Evolutionary conservation across 2,888 invertebrate genomes (phyloP).

Genomic region (Alloscopus bannaensis): DNA sequence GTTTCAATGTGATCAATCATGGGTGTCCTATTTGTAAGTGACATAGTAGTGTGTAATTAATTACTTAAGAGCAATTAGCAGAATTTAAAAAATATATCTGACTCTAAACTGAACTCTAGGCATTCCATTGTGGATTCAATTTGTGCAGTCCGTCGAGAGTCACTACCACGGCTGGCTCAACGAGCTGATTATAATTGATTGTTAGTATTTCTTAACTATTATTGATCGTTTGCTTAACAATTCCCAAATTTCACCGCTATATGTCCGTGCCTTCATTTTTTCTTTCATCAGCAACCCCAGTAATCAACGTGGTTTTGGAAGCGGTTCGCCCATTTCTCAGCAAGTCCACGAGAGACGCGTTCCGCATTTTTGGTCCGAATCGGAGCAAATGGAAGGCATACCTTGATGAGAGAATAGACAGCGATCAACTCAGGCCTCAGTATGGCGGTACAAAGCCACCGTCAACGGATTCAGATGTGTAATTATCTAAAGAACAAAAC

Average conservation of each 20-base stretch:
- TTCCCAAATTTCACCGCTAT: too few species aligned
- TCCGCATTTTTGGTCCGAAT: slow-evolving; percentile 37
- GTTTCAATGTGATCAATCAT: slow-evolving; percentile 36
- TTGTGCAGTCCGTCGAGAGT: slow-evolving; percentile 25
- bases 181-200: slow-evolving; percentile 42
- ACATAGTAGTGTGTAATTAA: background rate
- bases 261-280: background rate
- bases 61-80: background rate
- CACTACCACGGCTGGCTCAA: slow-evolving; percentile 37
- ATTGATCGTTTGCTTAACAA: background rate
- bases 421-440: slow-evolving; percentile 3
- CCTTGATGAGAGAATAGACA: slow-evolving; percentile 29
- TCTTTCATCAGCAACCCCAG: slow-evolving; percentile 24
- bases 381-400: slow-evolving; percentile 41
- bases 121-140: slow-evolving; percentile 47
- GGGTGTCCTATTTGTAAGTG: slow-evolving; percentile 31
- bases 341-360: slow-evolving; percentile 2
- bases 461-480: too few species aligned
- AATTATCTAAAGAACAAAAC: too few species aligned
- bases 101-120: slow-evolving; percentile 16
- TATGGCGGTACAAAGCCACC: slow-evolving; percentile 38
- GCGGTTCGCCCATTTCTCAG: slow-evolving; percentile 26
- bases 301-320: slow-evolving; percentile 35
- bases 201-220: slow-evolving; percentile 17
- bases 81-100: background rate